Evolutionary conservation across 92 coral and sea anemone genomes (phyloP).

Genomic region (Umimayanthus chanpuru): DNA sequence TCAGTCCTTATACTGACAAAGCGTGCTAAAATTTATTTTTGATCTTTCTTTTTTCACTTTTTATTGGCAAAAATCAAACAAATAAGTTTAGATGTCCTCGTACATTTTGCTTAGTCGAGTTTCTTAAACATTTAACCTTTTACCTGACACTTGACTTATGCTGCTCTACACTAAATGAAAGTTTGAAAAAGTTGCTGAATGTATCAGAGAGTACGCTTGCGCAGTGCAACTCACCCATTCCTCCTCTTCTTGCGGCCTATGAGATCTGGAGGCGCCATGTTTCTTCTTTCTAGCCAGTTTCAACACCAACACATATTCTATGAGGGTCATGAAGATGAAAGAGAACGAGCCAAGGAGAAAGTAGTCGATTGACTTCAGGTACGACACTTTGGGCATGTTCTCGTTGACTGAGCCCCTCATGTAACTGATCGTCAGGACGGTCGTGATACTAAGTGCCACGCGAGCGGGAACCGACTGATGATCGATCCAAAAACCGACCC

Average conservation of each 20-base stretch:
- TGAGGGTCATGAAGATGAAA: conserved; percentile 83
- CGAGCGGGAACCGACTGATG: conserved; percentile 97
- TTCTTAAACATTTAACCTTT: not conserved
- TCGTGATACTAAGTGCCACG: conserved; percentile 93
- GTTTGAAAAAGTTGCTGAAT: not conserved
- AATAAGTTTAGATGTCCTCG: no score
- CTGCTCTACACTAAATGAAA: not conserved
- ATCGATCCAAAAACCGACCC: conserved; percentile 98
- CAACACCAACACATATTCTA: conserved; percentile 89
- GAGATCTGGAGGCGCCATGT: conserved; percentile 1
- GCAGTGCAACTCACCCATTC: conserved; percentile 30
- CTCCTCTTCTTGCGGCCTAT: conserved; percentile 7
- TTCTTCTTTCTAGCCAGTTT: conserved; percentile 66
- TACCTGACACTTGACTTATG: not conserved
- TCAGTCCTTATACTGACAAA: no score
- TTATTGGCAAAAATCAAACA: no score
- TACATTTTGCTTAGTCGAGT: not conserved
- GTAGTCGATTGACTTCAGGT: conserved; percentile 91
- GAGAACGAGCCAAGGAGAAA: conserved; percentile 91
- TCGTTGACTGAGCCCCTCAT: conserved; percentile 91
- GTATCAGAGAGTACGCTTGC: not conserved
- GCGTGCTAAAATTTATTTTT: no score
- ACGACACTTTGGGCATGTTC: conserved; percentile 89
- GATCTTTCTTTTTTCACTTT: no score
- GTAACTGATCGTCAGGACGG: conserved; percentile 92